Evolutionary conservation across 2,797 vertebrate species (phyloP).

Genomic region (Malacoraja senta): DNA sequence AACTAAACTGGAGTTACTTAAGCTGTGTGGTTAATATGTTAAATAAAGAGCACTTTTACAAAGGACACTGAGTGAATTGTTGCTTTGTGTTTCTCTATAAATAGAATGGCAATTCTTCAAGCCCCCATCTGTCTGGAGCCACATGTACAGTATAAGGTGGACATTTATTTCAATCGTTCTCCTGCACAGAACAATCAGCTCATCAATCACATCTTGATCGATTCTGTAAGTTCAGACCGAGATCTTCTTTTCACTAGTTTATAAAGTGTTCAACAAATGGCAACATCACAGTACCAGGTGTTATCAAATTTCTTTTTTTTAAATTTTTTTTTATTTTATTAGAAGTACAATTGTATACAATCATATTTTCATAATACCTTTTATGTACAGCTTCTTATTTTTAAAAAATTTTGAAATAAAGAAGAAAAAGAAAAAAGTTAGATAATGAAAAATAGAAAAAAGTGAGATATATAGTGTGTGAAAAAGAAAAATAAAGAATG

Average conservation of each 20-base stretch:
- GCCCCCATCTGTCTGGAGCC: conserved; percentile 64
- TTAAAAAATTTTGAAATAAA: no score
- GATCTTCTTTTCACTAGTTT: background rate
- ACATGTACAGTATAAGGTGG: conserved; percentile 60
- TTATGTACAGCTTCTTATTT: no score
- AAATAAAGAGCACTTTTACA: background rate
- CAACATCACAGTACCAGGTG: background rate
- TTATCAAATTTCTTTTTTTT: conserved; percentile 29
- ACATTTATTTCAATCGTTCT: conserved; percentile 64
- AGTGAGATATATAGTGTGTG: no score
- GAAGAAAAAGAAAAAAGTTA: no score
- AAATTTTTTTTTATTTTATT: no score
- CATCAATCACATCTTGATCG: conserved; percentile 65
- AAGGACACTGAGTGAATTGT: background rate
- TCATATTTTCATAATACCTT: no score
- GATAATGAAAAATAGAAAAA: no score
- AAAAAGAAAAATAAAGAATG: no score
- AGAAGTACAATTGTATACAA: no score
- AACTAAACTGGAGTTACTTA: no score
- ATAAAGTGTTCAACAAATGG: background rate
- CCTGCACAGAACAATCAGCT: conserved; percentile 45
- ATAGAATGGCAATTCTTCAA: conserved; percentile 61
- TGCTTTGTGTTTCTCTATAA: conserved; percentile 31
- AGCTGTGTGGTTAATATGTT: background rate
- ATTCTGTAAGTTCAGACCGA: conserved; percentile 68